Conservation (phyloP, 2,113 vertebrate genomes). For the Lethenteron reissneri region DNA sequence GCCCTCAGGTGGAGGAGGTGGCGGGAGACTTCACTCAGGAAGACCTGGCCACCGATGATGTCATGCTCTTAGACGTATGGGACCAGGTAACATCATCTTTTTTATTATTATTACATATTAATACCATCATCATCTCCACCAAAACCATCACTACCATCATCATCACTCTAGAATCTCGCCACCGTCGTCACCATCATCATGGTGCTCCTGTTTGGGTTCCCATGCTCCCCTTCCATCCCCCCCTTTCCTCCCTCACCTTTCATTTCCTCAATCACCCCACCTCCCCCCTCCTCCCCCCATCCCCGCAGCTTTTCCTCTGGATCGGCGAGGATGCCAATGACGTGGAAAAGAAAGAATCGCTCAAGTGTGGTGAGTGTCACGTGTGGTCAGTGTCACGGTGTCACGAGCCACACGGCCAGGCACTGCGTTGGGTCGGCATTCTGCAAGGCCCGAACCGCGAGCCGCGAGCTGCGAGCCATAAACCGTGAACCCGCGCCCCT, state of each 20-base stretch:
- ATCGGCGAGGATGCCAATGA: slow-evolving; percentile 78
- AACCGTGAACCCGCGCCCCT: too few species aligned
- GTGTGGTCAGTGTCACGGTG: slow-evolving; percentile 20
- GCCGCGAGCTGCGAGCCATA: too few species aligned
- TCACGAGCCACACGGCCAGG: too few species aligned
- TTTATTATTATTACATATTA: too few species aligned
- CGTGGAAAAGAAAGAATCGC: slow-evolving; percentile 68
- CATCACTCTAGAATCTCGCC: not conserved
- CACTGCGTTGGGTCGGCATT: too few species aligned
- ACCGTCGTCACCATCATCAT: not conserved
- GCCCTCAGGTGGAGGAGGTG: slow-evolving; percentile 55
- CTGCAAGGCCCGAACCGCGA: too few species aligned
- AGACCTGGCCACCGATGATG: slow-evolving; percentile 70
- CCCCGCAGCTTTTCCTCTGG: slow-evolving; percentile 70
- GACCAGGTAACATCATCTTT: slow-evolving; percentile 38
- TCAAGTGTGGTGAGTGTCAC: slow-evolving; percentile 51
- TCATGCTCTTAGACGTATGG: slow-evolving; percentile 72
- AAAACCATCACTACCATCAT: not conserved
- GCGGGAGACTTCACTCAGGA: slow-evolving; percentile 75
- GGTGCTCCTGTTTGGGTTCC: too few species aligned
- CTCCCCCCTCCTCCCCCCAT: not conserved
- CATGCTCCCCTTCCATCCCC: too few species aligned
- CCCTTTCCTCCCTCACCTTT: too few species aligned
- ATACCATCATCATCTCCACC: too few species aligned
- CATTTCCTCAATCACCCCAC: not conserved